Percentiles rank a stretch among this genome's conserved stretches.
Conservation (phyloP, 1,140 invertebrate genomes). For the Cyclina sinensis region DNA sequence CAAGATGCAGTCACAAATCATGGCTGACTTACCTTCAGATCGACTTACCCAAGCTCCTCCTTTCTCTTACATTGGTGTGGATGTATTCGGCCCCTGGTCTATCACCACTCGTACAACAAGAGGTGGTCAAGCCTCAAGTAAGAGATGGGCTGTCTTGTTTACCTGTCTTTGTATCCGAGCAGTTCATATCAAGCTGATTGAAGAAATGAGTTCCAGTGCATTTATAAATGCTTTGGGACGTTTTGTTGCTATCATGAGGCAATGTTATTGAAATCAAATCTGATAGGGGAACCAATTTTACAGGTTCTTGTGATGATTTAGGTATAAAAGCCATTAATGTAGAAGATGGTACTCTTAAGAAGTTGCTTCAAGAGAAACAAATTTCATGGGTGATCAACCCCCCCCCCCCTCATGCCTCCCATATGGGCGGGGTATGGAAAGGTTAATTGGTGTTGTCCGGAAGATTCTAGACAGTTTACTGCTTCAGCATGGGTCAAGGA, state of each 20-base stretch:
- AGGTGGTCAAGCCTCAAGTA: conserved; percentile 26
- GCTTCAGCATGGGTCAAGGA: not conserved
- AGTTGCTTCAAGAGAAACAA: not conserved
- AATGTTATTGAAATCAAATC: not conserved
- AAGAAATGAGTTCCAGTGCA: conserved; percentile 54
- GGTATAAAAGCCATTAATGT: not conserved
- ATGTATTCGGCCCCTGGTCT: conserved; percentile 17
- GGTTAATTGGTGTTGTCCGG: conserved; percentile 26
- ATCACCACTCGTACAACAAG: not conserved
- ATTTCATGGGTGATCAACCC: conserved; percentile 66
- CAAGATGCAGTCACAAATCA: not conserved
- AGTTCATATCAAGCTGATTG: conserved; percentile 69
- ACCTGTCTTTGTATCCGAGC: conserved; percentile 63
- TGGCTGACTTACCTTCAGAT: conserved; percentile 48
- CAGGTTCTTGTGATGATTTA: conserved; percentile 3
- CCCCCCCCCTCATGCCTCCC: conserved; percentile 28
- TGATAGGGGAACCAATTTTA: conserved; percentile 72
- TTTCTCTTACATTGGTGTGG: conserved; percentile 38
- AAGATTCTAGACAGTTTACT: conserved; percentile 40
- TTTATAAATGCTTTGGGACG: conserved; percentile 69
- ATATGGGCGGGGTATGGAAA: not conserved
- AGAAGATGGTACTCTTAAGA: not conserved
- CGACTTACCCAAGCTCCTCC: conserved; percentile 25
- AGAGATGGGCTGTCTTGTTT: conserved; percentile 68
- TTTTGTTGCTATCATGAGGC: conserved; percentile 16